phyloP scores from a whole-genome alignment of 2,113 vertebrate species.

The Perognathus longimembris region DNA sequence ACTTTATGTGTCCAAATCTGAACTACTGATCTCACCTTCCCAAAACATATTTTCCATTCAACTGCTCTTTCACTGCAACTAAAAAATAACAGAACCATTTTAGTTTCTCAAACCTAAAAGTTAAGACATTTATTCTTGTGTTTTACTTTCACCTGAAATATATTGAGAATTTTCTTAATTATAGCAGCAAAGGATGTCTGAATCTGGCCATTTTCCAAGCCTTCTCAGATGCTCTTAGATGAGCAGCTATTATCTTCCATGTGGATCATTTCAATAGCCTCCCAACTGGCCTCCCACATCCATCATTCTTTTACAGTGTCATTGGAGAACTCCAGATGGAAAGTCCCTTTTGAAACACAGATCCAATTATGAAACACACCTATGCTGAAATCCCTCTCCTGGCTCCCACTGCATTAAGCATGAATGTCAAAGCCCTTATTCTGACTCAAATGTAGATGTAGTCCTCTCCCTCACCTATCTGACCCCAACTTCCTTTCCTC shows the following conservation, averaged over 20 bases:
- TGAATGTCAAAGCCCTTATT: neutral
- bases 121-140: neutral
- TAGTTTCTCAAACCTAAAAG: conserved; percentile 7
- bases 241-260: neutral
- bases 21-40: neutral
- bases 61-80: neutral
- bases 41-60: neutral
- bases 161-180: neutral
- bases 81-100: neutral
- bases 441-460: neutral
- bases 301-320: neutral
- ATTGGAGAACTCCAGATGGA: neutral
- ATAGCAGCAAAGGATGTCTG: neutral
- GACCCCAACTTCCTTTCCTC: neutral
- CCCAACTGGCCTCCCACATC: neutral
- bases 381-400: neutral
- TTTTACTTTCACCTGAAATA: neutral
- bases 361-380: neutral
- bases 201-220: neutral
- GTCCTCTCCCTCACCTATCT: neutral
- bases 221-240: neutral
- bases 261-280: conserved; percentile 9
- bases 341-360: neutral
- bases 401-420: neutral
- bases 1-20: neutral